phyloP scores from a whole-genome alignment of 92 coral and sea anemone species.

The Parazoanthus swiftii region DNA sequence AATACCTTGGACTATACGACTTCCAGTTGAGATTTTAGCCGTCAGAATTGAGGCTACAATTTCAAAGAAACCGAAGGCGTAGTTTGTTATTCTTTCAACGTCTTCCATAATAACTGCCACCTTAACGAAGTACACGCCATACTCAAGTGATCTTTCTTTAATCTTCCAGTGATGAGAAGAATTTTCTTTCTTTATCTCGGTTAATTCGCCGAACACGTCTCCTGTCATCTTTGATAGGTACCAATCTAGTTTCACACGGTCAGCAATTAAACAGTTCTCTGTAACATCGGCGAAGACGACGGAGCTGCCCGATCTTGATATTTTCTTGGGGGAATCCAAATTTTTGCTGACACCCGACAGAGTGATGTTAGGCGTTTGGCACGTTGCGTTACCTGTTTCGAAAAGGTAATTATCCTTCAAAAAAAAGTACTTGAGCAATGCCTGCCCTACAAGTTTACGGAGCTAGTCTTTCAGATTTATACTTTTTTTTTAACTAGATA shows the following conservation, averaged over 20 bases:
- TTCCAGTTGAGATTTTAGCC: conserved; percentile 4
- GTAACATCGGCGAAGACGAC: neutral
- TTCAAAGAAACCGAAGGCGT: conserved; percentile 38
- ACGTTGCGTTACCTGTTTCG: conserved; percentile 20
- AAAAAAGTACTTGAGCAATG: too few relatives aligned
- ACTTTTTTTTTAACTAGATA: too few relatives aligned
- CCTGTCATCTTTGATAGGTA: neutral
- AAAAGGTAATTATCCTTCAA: neutral
- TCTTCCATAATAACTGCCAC: conserved; percentile 17
- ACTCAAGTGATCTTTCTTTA: conserved; percentile 20
- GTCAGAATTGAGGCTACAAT: conserved; percentile 9
- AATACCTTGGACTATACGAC: conserved; percentile 2
- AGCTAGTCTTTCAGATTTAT: too few relatives aligned
- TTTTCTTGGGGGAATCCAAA: neutral
- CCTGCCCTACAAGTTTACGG: too few relatives aligned
- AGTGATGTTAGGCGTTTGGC: conserved; percentile 35
- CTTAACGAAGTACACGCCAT: conserved; percentile 27
- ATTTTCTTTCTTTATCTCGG: neutral
- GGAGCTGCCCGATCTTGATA: neutral
- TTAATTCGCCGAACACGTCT: conserved; percentile 11
- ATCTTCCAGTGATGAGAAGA: conserved; percentile 1
- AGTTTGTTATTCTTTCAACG: conserved; percentile 23
- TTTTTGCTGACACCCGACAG: neutral
- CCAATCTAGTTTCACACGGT: conserved; percentile 20
- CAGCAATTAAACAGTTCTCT: neutral